These are phyloP conservation scores for Brachionus angularis DNA, from an alignment of 1,140 invertebrate species.

Conservation along the genomic window DNA sequence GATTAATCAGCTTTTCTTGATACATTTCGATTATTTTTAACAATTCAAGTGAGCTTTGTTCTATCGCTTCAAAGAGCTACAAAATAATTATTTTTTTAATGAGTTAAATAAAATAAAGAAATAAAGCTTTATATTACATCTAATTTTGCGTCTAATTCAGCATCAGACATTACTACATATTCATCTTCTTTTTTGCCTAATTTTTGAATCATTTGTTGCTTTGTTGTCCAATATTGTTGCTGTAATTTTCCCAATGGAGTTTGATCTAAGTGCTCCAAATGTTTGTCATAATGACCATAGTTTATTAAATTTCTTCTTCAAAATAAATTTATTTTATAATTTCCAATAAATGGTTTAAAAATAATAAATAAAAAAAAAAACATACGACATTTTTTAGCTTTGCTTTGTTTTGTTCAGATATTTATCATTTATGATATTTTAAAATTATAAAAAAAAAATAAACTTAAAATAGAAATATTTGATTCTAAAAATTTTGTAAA, in stretches of 20 bases:
- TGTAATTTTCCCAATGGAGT: constrained; percentile 75
- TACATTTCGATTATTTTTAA: constrained; percentile 86
- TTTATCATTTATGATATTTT: too few relatives aligned
- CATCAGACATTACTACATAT: constrained; percentile 88
- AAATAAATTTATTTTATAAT: too few relatives aligned
- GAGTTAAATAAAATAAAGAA: not conserved
- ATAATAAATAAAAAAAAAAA: too few relatives aligned
- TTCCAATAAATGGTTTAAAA: too few relatives aligned
- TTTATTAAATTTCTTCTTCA: too few relatives aligned
- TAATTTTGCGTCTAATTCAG: constrained; percentile 91
- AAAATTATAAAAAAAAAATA: too few relatives aligned
- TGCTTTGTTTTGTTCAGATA: too few relatives aligned
- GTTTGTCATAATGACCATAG: constrained; percentile 52
- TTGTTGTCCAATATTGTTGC: constrained; percentile 96
- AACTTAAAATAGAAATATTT: too few relatives aligned
- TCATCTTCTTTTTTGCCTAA: constrained; percentile 96
- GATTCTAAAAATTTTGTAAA: too few relatives aligned
- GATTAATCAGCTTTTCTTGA: constrained; percentile 82
- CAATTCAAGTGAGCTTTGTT: constrained; percentile 80
- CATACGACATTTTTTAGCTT: too few relatives aligned
- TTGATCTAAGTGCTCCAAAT: constrained; percentile 58
- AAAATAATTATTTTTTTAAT: not conserved
- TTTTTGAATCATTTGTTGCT: constrained; percentile 86
- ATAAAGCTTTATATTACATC: too few relatives aligned
- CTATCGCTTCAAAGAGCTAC: constrained; percentile 83